Percentiles rank a stretch among this genome's conserved stretches.
These are phyloP conservation scores for Eupithecia subfuscata DNA, from an alignment of 2,888 invertebrate species.

Conservation along the genomic window DNA sequence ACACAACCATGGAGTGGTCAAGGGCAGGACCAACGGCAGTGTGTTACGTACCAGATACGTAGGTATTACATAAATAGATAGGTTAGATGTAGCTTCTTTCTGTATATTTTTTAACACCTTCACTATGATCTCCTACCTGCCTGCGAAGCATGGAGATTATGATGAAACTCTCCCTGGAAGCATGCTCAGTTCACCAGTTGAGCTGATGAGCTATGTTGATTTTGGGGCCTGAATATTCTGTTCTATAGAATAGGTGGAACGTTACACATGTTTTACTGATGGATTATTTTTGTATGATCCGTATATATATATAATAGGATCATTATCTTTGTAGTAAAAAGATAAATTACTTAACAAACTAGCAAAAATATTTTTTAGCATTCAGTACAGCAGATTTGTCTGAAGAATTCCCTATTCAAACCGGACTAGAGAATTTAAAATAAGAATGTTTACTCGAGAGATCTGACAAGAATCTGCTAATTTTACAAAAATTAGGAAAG, in stretches of 20 bases:
- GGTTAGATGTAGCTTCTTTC: too few species aligned
- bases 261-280: neutral
- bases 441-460: neutral
- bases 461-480: neutral
- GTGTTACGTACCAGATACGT: too few species aligned
- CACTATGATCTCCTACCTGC: too few species aligned
- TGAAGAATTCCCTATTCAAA: neutral
- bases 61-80: too few species aligned
- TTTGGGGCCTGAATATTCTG: neutral
- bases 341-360: neutral
- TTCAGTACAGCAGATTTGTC: neutral
- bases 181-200: neutral
- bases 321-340: neutral
- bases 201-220: neutral
- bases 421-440: neutral
- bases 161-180: too few species aligned
- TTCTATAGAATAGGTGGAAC: neutral
- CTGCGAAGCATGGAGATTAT: too few species aligned
- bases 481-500: neutral
- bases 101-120: too few species aligned
- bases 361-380: neutral
- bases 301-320: neutral
- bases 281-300: neutral
- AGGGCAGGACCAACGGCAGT: too few species aligned
- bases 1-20: too few species aligned